Conservation (phyloP, 2,113 vertebrate species). For the Gadus chalcogrammus region DNA sequence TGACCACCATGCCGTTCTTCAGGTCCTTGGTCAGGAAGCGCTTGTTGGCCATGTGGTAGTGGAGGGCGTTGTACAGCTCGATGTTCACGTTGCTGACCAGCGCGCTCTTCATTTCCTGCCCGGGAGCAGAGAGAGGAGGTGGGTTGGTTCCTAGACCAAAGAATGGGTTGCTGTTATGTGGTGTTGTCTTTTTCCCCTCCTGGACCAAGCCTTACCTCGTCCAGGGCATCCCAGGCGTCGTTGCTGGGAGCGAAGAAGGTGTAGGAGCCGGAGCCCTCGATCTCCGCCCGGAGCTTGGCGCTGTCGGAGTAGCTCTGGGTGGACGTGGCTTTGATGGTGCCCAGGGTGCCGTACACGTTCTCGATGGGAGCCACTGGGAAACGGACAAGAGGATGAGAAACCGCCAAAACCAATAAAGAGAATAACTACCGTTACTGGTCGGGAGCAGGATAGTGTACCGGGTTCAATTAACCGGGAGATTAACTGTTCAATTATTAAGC, state of each 20-base stretch:
- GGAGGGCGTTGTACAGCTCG: constrained; percentile 90
- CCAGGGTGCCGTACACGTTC: constrained; percentile 88
- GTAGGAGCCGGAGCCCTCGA: constrained; percentile 89
- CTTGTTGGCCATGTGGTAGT: constrained; percentile 92
- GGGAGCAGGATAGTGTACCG: not conserved
- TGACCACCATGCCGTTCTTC: constrained; percentile 82
- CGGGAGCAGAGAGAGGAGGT: constrained; percentile 6
- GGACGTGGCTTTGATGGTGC: constrained; percentile 80
- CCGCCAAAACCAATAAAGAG: not conserved
- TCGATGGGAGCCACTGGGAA: constrained; percentile 90
- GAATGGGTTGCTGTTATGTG: not conserved
- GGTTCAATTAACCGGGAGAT: constrained; percentile 12
- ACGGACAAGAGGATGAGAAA: not conserved
- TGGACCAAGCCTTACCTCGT: constrained; percentile 72
- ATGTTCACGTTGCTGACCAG: constrained; percentile 94
- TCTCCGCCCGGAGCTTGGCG: constrained; percentile 85
- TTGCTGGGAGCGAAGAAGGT: constrained; percentile 96
- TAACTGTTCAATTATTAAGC: no score
- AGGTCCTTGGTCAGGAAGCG: constrained; percentile 94
- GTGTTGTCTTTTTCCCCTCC: not conserved
- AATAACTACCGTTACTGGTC: no score
- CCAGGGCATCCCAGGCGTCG: constrained; percentile 89
- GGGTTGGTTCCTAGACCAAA: not conserved
- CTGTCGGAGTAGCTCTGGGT: constrained; percentile 84
- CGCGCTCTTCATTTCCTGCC: constrained; percentile 76